phyloP scores from a whole-genome alignment of 1,140 invertebrate species.

The Drosophila melanica region DNA sequence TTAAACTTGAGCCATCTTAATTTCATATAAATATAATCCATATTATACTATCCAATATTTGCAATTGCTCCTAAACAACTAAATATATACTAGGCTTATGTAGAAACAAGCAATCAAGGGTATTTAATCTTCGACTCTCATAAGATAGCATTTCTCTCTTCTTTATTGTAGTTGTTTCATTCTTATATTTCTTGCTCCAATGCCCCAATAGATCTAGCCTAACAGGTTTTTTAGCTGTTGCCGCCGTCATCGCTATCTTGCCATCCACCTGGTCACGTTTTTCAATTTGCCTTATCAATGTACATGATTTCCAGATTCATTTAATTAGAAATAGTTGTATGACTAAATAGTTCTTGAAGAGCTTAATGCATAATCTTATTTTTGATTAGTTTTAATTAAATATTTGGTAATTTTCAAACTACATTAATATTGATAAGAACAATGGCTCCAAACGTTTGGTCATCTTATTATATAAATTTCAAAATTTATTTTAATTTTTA shows the following conservation, averaged over 20 bases:
- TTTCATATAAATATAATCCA: no score
- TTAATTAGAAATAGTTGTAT: constrained; percentile 31
- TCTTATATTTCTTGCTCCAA: background rate
- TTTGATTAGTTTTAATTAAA: background rate
- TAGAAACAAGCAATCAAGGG: no score
- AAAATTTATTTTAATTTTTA: background rate
- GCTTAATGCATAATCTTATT: background rate
- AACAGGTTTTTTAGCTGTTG: constrained; percentile 41
- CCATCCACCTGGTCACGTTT: constrained; percentile 36
- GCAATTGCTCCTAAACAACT: no score
- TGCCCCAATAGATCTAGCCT: background rate
- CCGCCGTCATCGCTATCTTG: constrained; percentile 34
- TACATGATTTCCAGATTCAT: background rate
- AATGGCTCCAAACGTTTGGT: no score
- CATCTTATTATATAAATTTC: background rate
- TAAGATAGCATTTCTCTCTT: no score
- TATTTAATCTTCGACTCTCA: no score
- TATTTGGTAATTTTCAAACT: no score
- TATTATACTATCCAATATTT: no score
- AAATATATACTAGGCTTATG: no score
- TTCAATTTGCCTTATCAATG: constrained; percentile 53
- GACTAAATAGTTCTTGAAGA: background rate
- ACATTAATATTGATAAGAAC: no score
- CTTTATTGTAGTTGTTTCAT: background rate
- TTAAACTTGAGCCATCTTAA: no score